A percentile compares a stretch with the other conserved stretches of the same genome.
phyloP scores from a whole-genome alignment of 2,888 invertebrate species.

The Nephrocerus scutellatus region DNA sequence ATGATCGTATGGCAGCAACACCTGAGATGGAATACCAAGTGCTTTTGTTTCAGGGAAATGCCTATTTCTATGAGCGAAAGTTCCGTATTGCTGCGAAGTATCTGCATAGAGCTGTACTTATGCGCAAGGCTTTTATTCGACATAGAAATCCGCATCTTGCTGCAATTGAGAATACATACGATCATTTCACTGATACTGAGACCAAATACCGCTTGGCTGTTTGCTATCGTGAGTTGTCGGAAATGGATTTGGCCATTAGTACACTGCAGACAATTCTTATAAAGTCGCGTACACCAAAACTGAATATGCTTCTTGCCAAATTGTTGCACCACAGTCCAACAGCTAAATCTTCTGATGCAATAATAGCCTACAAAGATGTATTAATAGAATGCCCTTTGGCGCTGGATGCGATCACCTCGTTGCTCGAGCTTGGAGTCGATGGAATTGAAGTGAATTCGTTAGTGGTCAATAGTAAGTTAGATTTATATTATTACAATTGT shows the following conservation, averaged over 20 bases:
- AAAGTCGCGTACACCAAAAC: constrained; percentile 62
- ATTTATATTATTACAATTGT: background rate
- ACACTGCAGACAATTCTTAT: constrained; percentile 48
- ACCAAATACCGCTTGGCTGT: constrained; percentile 66
- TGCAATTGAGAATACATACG: constrained; percentile 35
- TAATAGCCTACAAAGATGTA: constrained; percentile 71
- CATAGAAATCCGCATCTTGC: constrained; percentile 32
- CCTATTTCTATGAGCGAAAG: constrained; percentile 59
- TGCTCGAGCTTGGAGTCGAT: constrained; percentile 64
- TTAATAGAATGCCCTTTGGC: constrained; percentile 68
- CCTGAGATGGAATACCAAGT: constrained; percentile 61
- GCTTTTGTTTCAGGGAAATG: constrained; percentile 61
- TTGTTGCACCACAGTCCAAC: constrained; percentile 60
- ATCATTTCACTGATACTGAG: constrained; percentile 53
- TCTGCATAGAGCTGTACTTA: constrained; percentile 50
- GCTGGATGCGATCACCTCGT: constrained; percentile 64
- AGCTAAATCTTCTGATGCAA: constrained; percentile 60
- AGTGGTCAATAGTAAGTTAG: constrained; percentile 54
- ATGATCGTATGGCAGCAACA: constrained; percentile 49
- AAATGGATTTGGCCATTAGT: constrained; percentile 53
- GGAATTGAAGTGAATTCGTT: constrained; percentile 68
- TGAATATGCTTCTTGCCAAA: constrained; percentile 70
- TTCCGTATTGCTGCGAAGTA: constrained; percentile 62
- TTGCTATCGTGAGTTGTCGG: constrained; percentile 61
- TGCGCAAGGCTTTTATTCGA: constrained; percentile 36